Conservation (phyloP, 2,797 vertebrate genomes). For the Smutsia gigantea region DNA sequence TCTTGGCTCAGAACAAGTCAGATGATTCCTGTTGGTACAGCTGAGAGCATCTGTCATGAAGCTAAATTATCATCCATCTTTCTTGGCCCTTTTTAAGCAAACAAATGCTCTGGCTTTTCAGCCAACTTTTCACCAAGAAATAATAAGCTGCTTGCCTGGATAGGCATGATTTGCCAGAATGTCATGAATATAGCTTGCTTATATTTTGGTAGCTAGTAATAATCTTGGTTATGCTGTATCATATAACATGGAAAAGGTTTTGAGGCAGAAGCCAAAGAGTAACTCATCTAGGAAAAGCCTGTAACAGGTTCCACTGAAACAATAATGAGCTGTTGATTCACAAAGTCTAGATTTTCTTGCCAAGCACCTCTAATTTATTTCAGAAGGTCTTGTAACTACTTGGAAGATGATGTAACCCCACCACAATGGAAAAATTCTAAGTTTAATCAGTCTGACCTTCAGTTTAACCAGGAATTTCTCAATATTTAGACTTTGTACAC, state of each 20-base stretch:
- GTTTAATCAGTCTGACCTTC: not conserved
- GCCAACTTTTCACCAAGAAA: not conserved
- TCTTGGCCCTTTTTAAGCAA: not conserved
- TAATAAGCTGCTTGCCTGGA: not conserved
- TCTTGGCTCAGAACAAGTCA: not conserved
- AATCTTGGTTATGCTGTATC: not conserved
- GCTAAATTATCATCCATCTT: not conserved
- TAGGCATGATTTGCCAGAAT: not conserved
- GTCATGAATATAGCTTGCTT: not conserved
- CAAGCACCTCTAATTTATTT: constrained; percentile 26
- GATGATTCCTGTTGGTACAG: not conserved
- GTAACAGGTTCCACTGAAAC: not conserved
- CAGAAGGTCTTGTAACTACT: not conserved
- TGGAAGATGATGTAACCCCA: not conserved
- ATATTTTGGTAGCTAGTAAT: not conserved
- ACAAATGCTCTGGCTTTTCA: not conserved
- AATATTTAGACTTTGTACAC: not conserved
- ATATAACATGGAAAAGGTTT: not conserved
- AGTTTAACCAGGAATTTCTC: not conserved
- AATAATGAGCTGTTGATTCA: not conserved
- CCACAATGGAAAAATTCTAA: not conserved
- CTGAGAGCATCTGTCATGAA: not conserved
- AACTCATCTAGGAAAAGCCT: not conserved
- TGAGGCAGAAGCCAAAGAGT: not conserved
- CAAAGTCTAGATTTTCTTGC: not conserved